These are phyloP conservation scores for Theonella swinhoei DNA, from an alignment of 37 sponge, comb jelly and placozoan genomes.

Conservation along the genomic window DNA sequence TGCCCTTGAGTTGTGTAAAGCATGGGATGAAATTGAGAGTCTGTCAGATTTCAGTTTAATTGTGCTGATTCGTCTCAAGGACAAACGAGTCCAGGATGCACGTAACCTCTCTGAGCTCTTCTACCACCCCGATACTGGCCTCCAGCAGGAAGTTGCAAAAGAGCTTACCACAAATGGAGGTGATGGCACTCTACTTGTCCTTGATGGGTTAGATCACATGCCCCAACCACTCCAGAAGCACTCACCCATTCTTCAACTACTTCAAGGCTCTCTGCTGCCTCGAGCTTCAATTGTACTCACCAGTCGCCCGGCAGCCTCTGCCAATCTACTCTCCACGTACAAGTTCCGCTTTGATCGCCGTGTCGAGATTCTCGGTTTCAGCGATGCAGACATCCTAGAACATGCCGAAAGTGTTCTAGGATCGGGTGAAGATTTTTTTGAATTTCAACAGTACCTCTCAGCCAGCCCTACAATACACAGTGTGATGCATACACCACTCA, in stretches of 20 bases:
- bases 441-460: conserved; percentile 15
- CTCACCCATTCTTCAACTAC: background rate
- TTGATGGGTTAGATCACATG: conserved; percentile 18
- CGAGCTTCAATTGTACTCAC: background rate
- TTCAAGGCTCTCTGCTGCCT: conserved; percentile 10
- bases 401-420: conserved; percentile 19
- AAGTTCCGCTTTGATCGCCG: background rate
- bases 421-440: background rate
- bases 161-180: conserved; percentile 7
- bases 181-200: conserved; percentile 1
- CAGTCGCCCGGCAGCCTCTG: background rate
- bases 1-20: conserved; percentile 12
- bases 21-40: conserved; percentile 16
- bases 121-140: background rate
- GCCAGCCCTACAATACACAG: conserved; percentile 18
- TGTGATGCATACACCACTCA: conserved; percentile 20
- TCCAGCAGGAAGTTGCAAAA: conserved; percentile 8
- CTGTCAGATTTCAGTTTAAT: conserved; percentile 1
- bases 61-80: background rate
- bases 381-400: conserved; percentile 6
- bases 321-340: background rate
- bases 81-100: conserved; percentile 29
- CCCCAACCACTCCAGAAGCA: background rate
- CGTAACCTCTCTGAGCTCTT: conserved; percentile 8
- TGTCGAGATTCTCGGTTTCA: conserved; percentile 28